Conservation (phyloP, 2,797 vertebrate genomes). For the Anas acuta region DNA sequence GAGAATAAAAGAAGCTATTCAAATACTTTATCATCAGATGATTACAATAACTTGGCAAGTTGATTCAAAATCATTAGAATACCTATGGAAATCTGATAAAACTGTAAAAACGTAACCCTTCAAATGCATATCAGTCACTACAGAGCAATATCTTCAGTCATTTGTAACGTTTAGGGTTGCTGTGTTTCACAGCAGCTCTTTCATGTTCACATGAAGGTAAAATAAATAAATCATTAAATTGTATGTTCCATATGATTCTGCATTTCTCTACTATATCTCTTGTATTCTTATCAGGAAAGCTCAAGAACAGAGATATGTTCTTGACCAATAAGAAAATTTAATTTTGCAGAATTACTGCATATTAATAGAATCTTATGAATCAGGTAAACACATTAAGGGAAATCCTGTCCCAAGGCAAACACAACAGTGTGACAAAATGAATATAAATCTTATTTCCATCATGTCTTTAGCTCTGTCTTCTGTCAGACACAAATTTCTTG, state of each 20-base stretch:
- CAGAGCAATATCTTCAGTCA: neutral
- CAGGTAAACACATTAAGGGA: neutral
- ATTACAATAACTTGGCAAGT: neutral
- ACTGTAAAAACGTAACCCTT: neutral
- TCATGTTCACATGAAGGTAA: neutral
- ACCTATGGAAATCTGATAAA: neutral
- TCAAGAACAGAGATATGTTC: neutral
- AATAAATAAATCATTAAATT: neutral
- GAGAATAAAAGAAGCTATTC: neutral
- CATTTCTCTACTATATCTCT: neutral
- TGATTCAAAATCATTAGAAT: neutral
- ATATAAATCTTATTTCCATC: neutral
- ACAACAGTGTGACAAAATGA: neutral
- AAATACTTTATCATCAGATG: neutral
- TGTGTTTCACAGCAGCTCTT: neutral
- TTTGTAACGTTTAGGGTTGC: neutral
- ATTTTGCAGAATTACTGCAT: neutral
- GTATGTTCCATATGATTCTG: rapidly evolving
- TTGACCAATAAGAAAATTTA: neutral
- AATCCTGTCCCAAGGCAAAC: neutral
- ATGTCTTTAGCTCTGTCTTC: neutral
- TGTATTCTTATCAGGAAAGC: neutral
- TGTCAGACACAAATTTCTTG: neutral
- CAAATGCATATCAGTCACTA: neutral
- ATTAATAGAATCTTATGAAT: neutral